Base-by-base conservation (phyloP, 2,113 vertebrate genomes). In the Hemibates koningsi region DNA sequence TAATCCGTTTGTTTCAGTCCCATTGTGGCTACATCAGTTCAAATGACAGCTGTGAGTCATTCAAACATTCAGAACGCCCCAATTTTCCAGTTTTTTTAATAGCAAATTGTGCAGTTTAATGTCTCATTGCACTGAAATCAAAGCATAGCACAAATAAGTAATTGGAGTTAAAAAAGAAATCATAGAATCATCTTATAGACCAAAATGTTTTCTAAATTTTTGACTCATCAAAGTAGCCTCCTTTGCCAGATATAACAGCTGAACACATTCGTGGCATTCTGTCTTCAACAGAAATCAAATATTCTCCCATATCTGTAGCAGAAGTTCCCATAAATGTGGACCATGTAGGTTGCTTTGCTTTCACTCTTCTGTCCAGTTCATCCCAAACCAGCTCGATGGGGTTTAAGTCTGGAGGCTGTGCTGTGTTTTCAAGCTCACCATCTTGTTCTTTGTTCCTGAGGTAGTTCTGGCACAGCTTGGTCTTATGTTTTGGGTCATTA, bases 121-220 rank as follows among this genome's bases (percentile, higher is more conserved):
- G 57, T 61, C 8, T 61, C 14, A 32, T 61, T 61, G 57, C 27
- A 32, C 27, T 61, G 57, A 32, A 32, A 61, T 61, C 14, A 9
- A 32, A 59, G 27, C 27, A 59, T 9, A 59, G 14, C 27, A 61
- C 57, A 32, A 0, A 61, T 32, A 61, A 17, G 27, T 17, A 61
- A 61, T 2, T 61, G 57, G 27, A 2, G 56, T 59, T 59, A 17
- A 59, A 59, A 59, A 59, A 59, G 7, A 59, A 59, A 32, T 32
- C 27, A 59, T 6, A 0, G 27, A 59, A 32, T 61, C 57, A 9
- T 8, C 27, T 32, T 61, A 61, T 0, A 32, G 27, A 59, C 56
- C 56, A 59, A 6, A 61, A 32, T 61, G 14, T 32, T 17, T 61
- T 61, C 5, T 17, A 6, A 32, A 17, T 0, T 0, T 32, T 9